These are phyloP conservation scores for Malthinus flaveolus DNA, from an alignment of 2,888 invertebrate species.

Conservation along the genomic window DNA sequence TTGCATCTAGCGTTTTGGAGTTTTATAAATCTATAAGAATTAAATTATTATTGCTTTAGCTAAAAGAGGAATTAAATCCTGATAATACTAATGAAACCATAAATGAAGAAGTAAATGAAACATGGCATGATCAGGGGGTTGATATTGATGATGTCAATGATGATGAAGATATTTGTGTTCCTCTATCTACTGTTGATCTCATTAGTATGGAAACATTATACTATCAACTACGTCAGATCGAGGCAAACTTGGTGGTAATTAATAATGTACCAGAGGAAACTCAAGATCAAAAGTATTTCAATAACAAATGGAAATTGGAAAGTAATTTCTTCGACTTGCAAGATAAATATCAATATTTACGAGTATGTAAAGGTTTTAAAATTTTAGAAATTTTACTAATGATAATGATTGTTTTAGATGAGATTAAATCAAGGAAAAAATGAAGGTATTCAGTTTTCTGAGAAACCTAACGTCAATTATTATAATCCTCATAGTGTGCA, in stretches of 20 bases:
- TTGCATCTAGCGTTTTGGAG: no score
- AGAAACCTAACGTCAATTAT: conserved; percentile 28
- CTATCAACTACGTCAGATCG: no score
- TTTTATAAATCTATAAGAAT: no score
- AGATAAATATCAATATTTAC: conserved; percentile 47
- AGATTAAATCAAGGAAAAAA: conserved; percentile 30
- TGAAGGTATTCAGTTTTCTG: not conserved
- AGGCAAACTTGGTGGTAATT: not conserved
- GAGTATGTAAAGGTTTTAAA: no score
- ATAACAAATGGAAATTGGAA: conserved; percentile 40
- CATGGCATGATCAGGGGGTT: no score
- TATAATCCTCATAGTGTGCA: conserved; percentile 37
- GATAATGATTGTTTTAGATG: conserved; percentile 2
- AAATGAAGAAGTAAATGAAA: not conserved
- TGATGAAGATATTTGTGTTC: no score
- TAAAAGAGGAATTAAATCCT: not conserved
- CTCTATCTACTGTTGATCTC: no score
- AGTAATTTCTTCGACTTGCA: conserved; percentile 43
- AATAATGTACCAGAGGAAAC: not conserved
- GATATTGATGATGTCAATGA: no score
- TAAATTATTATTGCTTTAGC: not conserved
- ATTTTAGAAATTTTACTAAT: no score
- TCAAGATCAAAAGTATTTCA: conserved; percentile 13
- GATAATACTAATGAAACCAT: not conserved
- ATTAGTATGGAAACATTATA: no score